A percentile compares a stretch with the other conserved stretches of the same genome.
phyloP scores from a whole-genome alignment of 2,888 invertebrate species.

The Drosophila barbarae region DNA sequence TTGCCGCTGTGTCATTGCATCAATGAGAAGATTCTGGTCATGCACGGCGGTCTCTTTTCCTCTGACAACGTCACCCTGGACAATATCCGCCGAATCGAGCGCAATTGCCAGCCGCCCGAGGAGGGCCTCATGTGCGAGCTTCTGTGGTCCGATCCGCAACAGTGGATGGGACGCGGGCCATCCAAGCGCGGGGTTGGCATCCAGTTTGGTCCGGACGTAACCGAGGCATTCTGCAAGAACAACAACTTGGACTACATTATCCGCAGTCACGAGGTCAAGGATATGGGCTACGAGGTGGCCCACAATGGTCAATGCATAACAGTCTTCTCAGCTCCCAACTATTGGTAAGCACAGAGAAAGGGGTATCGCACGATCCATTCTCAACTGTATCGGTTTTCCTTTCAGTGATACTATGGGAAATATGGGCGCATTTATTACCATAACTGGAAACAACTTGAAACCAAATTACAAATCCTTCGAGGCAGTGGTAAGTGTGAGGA shows the following conservation, averaged over 20 bases:
- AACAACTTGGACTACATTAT: constrained; percentile 97
- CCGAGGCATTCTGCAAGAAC: constrained; percentile 88
- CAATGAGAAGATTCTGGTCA: constrained; percentile 90
- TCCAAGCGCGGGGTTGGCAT: constrained; percentile 99
- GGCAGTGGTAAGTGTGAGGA: constrained; percentile 89
- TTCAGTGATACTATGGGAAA: constrained; percentile 99
- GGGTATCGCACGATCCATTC: background rate
- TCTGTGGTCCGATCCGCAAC: constrained; percentile 99
- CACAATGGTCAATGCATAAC: constrained; percentile 98
- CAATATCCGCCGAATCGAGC: constrained; percentile 92
- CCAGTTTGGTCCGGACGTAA: constrained; percentile 99
- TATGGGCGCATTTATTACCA: constrained; percentile 97
- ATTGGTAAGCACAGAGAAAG: constrained; percentile 86
- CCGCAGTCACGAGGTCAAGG: constrained; percentile 98
- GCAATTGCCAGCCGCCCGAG: constrained; percentile 98
- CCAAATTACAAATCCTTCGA: constrained; percentile 95
- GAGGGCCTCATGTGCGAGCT: constrained; percentile 99
- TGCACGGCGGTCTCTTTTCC: constrained; percentile 99
- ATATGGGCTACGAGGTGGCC: constrained; percentile 95
- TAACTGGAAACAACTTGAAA: constrained; percentile 93
- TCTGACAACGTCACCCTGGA: constrained; percentile 95
- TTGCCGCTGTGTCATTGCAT: constrained; percentile 97
- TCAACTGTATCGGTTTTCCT: constrained; percentile 49
- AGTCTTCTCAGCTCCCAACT: constrained; percentile 99
- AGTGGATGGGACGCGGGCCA: constrained; percentile 90